phyloP scores from a whole-genome alignment of 1,140 invertebrate genomes.

The Caenorhabditis tropicalis region DNA sequence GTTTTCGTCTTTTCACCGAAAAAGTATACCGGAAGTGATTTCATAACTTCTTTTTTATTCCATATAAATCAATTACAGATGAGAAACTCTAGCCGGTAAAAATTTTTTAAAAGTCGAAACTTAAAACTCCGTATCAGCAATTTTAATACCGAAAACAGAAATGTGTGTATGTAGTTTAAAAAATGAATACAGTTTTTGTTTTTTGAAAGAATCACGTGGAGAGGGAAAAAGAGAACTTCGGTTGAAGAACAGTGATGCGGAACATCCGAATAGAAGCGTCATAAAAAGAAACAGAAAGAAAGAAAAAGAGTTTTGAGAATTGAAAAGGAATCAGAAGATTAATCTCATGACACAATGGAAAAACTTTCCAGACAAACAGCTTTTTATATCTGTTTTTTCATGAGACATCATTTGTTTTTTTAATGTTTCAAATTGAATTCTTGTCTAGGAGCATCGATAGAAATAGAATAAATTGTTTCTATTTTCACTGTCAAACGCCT shows the following conservation, averaged over 20 bases:
- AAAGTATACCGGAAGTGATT: not conserved
- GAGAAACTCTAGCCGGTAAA: too few species aligned
- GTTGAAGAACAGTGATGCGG: slow-evolving; percentile 7
- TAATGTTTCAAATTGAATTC: not conserved
- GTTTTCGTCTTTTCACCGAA: not conserved
- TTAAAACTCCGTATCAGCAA: not conserved
- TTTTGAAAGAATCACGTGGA: not conserved
- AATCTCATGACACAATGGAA: not conserved
- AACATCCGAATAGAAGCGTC: not conserved
- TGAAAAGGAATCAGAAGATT: not conserved
- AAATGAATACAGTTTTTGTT: not conserved
- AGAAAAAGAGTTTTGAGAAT: not conserved
- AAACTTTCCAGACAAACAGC: not conserved
- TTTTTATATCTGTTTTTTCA: not conserved
- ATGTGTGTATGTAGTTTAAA: not conserved
- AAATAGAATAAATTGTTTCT: slow-evolving; percentile 9
- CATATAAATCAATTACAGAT: too few species aligned
- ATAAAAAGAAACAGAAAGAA: not conserved
- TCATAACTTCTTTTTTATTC: too few species aligned
- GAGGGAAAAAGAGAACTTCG: not conserved
- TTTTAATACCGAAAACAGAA: not conserved
- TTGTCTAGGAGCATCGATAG: not conserved
- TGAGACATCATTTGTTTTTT: not conserved
- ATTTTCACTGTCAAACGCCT: slow-evolving; percentile 4
- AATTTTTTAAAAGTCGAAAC: not conserved